These are phyloP conservation scores for Gadus chalcogrammus DNA, from an alignment of 2,113 vertebrate species.

Conservation along the genomic window DNA sequence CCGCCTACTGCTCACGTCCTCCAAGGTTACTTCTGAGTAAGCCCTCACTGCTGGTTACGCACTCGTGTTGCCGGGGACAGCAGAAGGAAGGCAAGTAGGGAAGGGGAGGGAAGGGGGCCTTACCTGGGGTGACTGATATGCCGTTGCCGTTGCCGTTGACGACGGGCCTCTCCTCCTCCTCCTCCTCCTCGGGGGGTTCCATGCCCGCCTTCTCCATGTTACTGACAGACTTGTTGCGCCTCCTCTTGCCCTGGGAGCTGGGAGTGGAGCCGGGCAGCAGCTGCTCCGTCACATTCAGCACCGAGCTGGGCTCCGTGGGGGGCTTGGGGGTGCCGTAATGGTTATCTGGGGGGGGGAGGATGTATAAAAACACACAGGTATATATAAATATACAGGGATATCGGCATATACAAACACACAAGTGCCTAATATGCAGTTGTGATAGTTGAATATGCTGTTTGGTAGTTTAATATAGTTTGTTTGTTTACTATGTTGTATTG, in stretches of 20 bases:
- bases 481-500: too few relatives aligned
- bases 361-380: not conserved
- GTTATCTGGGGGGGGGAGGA: conserved; percentile 78
- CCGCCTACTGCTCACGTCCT: too few relatives aligned
- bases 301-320: conserved; percentile 86
- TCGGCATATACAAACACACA: not conserved
- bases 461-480: too few relatives aligned
- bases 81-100: too few relatives aligned
- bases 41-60: too few relatives aligned
- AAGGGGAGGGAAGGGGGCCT: conserved; percentile 36
- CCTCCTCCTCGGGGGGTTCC: conserved; percentile 92
- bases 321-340: conserved; percentile 98
- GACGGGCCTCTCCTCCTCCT: conserved; percentile 89
- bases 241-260: conserved; percentile 92
- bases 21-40: too few relatives aligned
- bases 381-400: not conserved
- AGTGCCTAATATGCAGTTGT: not conserved
- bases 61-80: too few relatives aligned
- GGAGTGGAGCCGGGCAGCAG: conserved; percentile 91
- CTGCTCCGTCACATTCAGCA: conserved; percentile 95
- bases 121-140: conserved; percentile 85
- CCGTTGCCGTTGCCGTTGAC: conserved; percentile 86
- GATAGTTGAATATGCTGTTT: too few relatives aligned
- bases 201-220: conserved; percentile 97
- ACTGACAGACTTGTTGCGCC: conserved; percentile 96